Base-by-base conservation (phyloP, 2,797 vertebrate species). In the Malurus splendens region DNA sequence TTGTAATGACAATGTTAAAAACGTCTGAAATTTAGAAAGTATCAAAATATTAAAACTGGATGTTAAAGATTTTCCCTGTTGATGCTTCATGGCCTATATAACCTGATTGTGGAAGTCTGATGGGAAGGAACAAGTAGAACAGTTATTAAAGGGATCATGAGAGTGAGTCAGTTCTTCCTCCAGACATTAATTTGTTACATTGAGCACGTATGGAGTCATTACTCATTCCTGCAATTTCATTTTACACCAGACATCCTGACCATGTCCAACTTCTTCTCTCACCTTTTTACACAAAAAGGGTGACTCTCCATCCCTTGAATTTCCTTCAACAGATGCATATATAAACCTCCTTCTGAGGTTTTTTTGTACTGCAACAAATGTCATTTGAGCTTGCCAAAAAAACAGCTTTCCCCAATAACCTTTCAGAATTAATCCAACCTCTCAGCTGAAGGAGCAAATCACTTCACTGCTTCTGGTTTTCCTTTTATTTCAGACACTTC, bases 1-100 rank as follows among this genome's bases (percentile, higher is more conserved):
- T 99, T 99, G 99, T 97, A 99, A 98, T 11, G 99, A 99, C 90
- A 99, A 97, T 1, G 99, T 99, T 97, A 99, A 97, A 96, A 99
- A 99, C 1, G 99, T 99, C 99, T 99, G 97, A 78, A 98, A 97
- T 74, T 38, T 20, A 96, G 22, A 93, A 78, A 41, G 76, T 5
- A 74, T 62, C 9, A 8, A 86, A 30, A 2, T 1, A 12, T 91
- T 86, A 93, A 33, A 72, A 72, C 9, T 9, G n/a, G 23, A 18
- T 3, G 4, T 19, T 14, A 33, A 54, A 7, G n/a, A 30, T 18
- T n/a, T 60, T 55, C 30, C 54, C 39, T 32, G 6, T 28, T 14
- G 16, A 39, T 38, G 55, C 30, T 56, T 62, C 33, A n/a, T 4
- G 45, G n/a, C 28, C 65, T 81, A 4, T 7, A 10, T 36, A 72